Conservation (phyloP, 2,113 vertebrate genomes). For the Pampusana beccarii region DNA sequence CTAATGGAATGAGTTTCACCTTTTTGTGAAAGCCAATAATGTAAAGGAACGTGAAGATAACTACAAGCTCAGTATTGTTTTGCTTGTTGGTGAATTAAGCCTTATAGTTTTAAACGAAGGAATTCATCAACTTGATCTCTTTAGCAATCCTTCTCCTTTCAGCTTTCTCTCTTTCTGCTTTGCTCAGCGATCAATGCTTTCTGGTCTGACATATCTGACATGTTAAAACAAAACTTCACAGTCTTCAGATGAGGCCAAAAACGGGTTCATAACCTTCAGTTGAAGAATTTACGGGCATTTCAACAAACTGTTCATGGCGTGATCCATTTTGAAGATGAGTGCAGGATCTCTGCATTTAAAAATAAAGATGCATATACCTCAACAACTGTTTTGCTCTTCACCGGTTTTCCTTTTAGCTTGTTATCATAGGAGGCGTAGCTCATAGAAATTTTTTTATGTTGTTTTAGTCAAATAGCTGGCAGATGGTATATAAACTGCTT, state of each 20-base stretch:
- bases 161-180: neutral
- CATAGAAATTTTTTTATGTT: neutral
- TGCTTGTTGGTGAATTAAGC: neutral
- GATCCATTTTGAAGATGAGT: neutral
- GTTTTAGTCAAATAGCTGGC: neutral
- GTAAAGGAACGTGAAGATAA: neutral
- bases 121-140: neutral
- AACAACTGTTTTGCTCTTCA: neutral
- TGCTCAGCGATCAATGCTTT: neutral
- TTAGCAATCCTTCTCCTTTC: neutral
- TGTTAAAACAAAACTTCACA: neutral
- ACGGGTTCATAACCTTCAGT: neutral
- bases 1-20: neutral
- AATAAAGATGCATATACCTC: accelerated
- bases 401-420: neutral
- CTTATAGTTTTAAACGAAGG: neutral
- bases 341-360: neutral
- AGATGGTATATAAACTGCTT: neutral
- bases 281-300: accelerated
- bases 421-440: neutral
- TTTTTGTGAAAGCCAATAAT: neutral
- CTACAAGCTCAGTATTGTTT: neutral
- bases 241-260: neutral
- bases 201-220: neutral
- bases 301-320: neutral